phyloP scores from a whole-genome alignment of 2,797 vertebrate genomes.

The Phyllotis vaccarum region DNA sequence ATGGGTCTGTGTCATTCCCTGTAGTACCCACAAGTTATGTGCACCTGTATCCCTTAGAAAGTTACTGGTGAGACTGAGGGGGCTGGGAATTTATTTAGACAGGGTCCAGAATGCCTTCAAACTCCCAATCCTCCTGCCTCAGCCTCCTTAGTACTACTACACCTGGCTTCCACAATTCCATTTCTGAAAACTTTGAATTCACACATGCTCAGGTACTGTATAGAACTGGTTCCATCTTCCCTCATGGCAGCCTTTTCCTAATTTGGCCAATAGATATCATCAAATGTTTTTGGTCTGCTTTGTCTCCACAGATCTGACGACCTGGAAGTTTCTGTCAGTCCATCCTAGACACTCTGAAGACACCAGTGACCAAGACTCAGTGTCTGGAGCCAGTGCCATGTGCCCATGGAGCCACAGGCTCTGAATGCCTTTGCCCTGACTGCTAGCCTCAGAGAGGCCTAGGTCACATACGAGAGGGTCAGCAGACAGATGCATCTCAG shows the following conservation, averaged over 20 bases:
- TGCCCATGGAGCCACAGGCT: slow-evolving; percentile 44
- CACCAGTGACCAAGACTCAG: background rate
- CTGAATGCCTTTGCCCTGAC: background rate
- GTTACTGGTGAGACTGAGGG: background rate
- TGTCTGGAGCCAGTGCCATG: rapidly evolving
- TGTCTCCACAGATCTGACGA: slow-evolving; percentile 67
- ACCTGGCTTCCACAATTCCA: background rate
- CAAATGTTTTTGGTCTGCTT: background rate
- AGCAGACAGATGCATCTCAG: background rate
- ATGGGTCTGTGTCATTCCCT: rapidly evolving
- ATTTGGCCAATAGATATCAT: background rate
- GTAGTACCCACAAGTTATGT: rapidly evolving
- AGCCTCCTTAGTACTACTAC: background rate
- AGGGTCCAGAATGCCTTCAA: background rate
- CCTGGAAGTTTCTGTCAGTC: rapidly evolving
- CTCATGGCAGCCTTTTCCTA: background rate
- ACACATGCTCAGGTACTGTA: background rate
- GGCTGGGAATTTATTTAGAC: background rate
- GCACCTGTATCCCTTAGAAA: background rate
- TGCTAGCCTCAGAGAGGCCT: background rate
- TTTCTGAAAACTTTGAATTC: background rate
- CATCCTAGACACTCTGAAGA: background rate
- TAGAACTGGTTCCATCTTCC: rapidly evolving
- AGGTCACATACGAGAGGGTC: slow-evolving; percentile 21
- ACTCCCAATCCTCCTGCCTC: background rate